Evolutionary conservation across 2,113 vertebrate species (phyloP).

Genomic region (Lota lota): DNA sequence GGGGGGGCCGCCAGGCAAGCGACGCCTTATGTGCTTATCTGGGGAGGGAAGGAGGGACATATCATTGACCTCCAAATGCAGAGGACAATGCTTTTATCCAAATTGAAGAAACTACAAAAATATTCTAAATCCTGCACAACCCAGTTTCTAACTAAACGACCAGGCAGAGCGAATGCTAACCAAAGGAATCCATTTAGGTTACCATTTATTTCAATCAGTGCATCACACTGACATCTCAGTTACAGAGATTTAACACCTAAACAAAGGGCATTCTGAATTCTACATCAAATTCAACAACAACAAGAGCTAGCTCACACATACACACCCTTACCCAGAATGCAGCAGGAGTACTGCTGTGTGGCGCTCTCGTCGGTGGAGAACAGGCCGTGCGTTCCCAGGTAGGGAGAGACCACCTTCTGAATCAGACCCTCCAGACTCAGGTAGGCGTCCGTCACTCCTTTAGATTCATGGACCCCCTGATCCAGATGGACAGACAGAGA

Average conservation of each 20-base stretch:
- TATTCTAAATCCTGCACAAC: too few species aligned
- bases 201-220: too few species aligned
- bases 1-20: slow-evolving; percentile 65
- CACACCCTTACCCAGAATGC: slow-evolving; percentile 82
- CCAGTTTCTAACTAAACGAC: too few species aligned
- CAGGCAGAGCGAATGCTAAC: too few species aligned
- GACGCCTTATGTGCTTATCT: slow-evolving; percentile 84
- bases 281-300: background rate
- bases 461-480: slow-evolving; percentile 92
- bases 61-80: background rate
- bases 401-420: slow-evolving; percentile 94
- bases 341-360: slow-evolving; percentile 79
- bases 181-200: too few species aligned
- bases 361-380: slow-evolving; percentile 81
- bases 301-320: background rate
- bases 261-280: too few species aligned
- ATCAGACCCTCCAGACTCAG: slow-evolving; percentile 88
- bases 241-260: too few species aligned
- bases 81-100: background rate
- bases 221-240: too few species aligned
- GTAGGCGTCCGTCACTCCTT: slow-evolving; percentile 88
- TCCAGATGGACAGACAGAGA: slow-evolving; percentile 15
- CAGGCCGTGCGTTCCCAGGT: slow-evolving; percentile 89
- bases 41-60: background rate
- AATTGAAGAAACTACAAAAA: too few species aligned